Evolutionary conservation across 2,888 invertebrate species (phyloP), one percentile per base, ranked within the genome.

Genomic region (Tachina grossa): DNA sequence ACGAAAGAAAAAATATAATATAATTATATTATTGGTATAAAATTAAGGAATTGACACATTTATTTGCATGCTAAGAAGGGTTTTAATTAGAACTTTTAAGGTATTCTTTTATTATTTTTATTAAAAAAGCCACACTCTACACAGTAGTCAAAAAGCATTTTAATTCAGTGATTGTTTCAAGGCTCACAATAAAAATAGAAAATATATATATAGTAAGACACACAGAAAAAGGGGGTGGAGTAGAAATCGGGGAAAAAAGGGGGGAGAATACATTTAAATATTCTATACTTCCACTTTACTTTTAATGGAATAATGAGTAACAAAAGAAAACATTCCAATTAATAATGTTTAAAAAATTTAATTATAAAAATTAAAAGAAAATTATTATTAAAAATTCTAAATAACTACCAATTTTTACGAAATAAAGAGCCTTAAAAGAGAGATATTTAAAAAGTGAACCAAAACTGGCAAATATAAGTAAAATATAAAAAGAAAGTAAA

Each of bases 211-310:
- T 72, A 72, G 61, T 65, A 77, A 81, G 77, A 78, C 74, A 78
- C 74, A 78, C 61, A 85, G 55, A 72, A 55, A 49, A 45, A 13
- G 10, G 69, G 14, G 61, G 55, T 57, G 71, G 22, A 80, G 84
- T 63, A 84, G 79, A 75, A 51, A 57, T 80, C 1, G 57, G 69
- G 47, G 57, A 55, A 43, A 59, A 71, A 10, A 22, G 43, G 74
- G 80, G 53, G 22, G 22, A 65, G 82, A 79, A 75, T 61, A 85
- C 85, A 82, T 82, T 85, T 71, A 82, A 49, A 84, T 81, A 63
- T 81, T 85, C 82, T 79, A 82, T 72, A 85, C 83, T 83, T 83
- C 85, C 85, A 85, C 79, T 85, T 83, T 76, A 79, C 76, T 80
- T 75, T 69, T 71, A 76, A 85, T 85, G 85, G 79, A 79, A 83